Evolutionary conservation across 2,888 invertebrate genomes (phyloP).

Genomic region (Aporophyla lueneburgensis): DNA sequence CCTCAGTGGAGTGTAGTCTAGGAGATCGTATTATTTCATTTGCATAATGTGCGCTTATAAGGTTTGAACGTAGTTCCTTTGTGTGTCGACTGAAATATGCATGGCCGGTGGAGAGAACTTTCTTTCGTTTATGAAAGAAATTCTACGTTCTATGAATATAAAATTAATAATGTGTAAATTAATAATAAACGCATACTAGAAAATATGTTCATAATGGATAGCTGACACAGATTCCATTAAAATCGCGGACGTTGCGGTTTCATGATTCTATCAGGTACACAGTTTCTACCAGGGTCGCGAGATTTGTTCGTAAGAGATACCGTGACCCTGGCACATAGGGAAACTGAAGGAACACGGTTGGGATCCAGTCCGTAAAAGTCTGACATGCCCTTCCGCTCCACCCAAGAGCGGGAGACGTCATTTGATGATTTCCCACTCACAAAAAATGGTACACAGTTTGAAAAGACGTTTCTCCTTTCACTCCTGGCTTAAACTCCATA

Average conservation of each 20-base stretch:
- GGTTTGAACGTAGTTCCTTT: conserved; percentile 34
- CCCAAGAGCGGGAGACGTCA: too few species aligned
- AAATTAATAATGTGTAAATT: not conserved
- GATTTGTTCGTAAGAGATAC: too few species aligned
- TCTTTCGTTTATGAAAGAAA: not conserved
- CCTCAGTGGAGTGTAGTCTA: conserved; percentile 21
- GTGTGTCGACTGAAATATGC: conserved; percentile 14
- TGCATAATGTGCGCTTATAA: conserved; percentile 51
- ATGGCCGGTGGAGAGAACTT: not conserved
- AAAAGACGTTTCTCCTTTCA: too few species aligned
- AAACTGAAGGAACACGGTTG: too few species aligned
- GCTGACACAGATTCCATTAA: not conserved
- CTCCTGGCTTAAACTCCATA: too few species aligned
- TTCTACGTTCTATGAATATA: not conserved
- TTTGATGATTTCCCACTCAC: too few species aligned
- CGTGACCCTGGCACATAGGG: too few species aligned
- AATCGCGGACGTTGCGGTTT: not conserved
- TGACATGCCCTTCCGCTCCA: too few species aligned
- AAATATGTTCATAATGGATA: not conserved
- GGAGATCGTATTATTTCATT: conserved; percentile 54
- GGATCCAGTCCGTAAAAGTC: too few species aligned
- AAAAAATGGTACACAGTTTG: too few species aligned
- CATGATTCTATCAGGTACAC: not conserved
- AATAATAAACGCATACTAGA: too few species aligned
- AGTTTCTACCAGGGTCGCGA: too few species aligned